Conservation (phyloP, 2,113 vertebrate genomes). For the Entosphenus tridentatus region DNA sequence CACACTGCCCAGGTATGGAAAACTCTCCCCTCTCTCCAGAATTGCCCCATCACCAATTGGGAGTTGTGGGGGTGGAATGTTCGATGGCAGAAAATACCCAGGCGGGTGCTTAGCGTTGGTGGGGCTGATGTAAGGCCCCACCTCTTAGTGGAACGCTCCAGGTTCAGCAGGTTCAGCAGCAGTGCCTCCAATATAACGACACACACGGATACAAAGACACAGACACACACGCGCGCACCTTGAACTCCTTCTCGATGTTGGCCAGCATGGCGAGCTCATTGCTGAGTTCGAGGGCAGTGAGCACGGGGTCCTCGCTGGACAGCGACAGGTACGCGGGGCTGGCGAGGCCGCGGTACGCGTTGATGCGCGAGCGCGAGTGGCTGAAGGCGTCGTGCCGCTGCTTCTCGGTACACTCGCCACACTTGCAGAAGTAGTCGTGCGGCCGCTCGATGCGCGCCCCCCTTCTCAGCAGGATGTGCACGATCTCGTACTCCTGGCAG, state of each 20-base stretch:
- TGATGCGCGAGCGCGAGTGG: constrained; percentile 85
- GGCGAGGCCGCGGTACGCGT: constrained; percentile 79
- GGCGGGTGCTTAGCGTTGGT: no score
- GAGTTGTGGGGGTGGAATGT: no score
- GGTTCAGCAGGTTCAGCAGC: no score
- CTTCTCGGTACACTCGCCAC: constrained; percentile 54
- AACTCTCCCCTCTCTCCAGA: no score
- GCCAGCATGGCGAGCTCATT: constrained; percentile 77
- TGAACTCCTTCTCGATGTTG: constrained; percentile 97
- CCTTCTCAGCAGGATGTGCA: constrained; percentile 70
- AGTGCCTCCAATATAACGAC: no score
- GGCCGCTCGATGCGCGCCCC: constrained; percentile 74
- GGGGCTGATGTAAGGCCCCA: no score
- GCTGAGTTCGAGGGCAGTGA: constrained; percentile 77
- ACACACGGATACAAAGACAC: no score
- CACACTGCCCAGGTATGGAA: no score
- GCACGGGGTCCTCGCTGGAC: constrained; percentile 80
- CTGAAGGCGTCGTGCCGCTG: constrained; percentile 68
- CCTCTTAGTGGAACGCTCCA: no score
- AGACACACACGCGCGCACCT: constrained; percentile 33
- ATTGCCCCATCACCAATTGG: no score
- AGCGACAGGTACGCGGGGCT: constrained; percentile 77
- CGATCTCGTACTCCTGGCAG: constrained; percentile 91
- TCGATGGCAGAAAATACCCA: no score
- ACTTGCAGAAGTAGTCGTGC: constrained; percentile 93